Evolutionary conservation across 35 echinoderm and acorn worm genomes (phyloP), one percentile per base, ranked within the genome.

Genomic region (Diadema setosum): DNA sequence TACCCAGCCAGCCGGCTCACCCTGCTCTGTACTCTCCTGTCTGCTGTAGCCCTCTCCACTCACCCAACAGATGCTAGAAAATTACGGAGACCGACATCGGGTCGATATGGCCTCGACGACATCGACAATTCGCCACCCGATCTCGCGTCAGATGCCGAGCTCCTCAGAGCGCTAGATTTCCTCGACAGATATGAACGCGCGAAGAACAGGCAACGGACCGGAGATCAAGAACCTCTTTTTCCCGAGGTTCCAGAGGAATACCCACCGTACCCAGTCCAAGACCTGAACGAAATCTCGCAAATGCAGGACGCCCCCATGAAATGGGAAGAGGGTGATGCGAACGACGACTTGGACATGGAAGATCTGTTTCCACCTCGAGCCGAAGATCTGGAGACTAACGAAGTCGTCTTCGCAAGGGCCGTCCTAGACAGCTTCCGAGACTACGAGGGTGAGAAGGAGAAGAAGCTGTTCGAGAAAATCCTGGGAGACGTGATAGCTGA

Each of bases 401-500:
- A 78, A 41, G 73, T 78, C 27, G 40, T 21, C 11, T 78, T 42
- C 37, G 73, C 73, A 33, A 41, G 44, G 73, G n/a, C 37, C 17
- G 24, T 78, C 73, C 37, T 78, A 8, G 73, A 78, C 73, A 7
- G 24, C 27, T 78, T 41, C 34, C 39, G n/a, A 41, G 23, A 39
- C 9, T 78, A 42, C 14, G 73, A 78, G 40, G 44, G 5, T 26
- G 2, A 78, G 37, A 31, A 36, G 40, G 35, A 78, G 73, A 39
- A 4, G 12, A 41, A 43, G 6, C 73, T 78, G 2, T 78, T 78
- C 34, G 37, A 78, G 6, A 78, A 78, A 3, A 78, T 78, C 44
- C 73, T 78, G 2, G 73, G 73, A 8, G 73, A 78, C n/a, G 73
- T 78, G 37, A 78, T 78, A 41, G 73, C 73, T 7, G 73, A 78